These are phyloP conservation scores for Cacatua alba DNA, from an alignment of 2,113 vertebrate genomes.

Conservation along the genomic window DNA sequence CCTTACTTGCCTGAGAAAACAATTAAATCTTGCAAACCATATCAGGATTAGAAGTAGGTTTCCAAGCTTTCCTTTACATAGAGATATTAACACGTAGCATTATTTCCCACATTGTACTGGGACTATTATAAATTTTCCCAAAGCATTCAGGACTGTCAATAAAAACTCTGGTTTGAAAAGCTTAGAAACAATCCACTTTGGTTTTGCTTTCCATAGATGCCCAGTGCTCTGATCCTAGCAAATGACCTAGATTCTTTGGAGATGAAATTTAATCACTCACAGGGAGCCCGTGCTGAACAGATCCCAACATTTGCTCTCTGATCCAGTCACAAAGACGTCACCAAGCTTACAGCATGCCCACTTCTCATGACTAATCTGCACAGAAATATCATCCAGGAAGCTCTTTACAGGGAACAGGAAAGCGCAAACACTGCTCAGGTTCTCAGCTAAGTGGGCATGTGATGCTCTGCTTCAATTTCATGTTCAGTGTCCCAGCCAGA, in stretches of 20 bases:
- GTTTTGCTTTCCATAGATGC: neutral
- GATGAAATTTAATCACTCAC: neutral
- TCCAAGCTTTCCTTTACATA: neutral
- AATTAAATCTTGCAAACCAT: neutral
- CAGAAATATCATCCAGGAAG: constrained; percentile 61
- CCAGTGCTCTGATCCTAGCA: neutral
- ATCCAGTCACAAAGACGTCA: constrained; percentile 57
- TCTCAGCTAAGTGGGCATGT: constrained; percentile 25
- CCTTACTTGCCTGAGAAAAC: neutral
- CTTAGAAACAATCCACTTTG: neutral
- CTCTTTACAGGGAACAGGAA: neutral
- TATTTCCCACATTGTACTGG: neutral
- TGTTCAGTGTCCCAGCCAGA: constrained; percentile 53
- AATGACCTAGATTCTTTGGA: constrained; percentile 7
- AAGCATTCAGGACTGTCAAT: neutral
- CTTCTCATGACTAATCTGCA: constrained; percentile 49
- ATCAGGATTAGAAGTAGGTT: neutral
- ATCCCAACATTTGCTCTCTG: constrained; percentile 50
- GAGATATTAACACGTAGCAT: neutral
- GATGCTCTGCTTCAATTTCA: constrained; percentile 43
- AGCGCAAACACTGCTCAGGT: neutral
- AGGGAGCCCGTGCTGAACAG: constrained; percentile 11
- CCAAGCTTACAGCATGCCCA: neutral
- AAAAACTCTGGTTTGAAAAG: neutral
- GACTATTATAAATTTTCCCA: neutral